Conservation (phyloP, 2,888 invertebrate species). For the Pimpla rufipes region DNA sequence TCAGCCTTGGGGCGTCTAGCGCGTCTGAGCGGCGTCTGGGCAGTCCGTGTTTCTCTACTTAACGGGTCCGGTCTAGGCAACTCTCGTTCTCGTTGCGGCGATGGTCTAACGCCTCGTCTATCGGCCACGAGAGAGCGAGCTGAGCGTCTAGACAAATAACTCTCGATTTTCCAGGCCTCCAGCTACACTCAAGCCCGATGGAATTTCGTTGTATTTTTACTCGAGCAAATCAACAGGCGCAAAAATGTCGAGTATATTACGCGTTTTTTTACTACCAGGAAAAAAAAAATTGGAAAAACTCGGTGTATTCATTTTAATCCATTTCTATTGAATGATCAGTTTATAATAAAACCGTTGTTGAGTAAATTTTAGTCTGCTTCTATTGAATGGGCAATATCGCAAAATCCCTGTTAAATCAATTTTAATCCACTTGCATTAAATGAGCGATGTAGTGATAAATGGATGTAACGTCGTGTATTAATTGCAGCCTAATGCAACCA, state of each 20-base stretch:
- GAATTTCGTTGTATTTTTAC: conserved; percentile 28
- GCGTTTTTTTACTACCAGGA: not conserved
- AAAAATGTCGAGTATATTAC: too few species aligned
- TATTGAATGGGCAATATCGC: too few species aligned
- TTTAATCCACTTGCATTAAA: too few species aligned
- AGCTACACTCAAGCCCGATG: conserved; percentile 15
- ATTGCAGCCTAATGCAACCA: not conserved
- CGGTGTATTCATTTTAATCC: too few species aligned
- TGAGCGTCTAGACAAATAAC: conserved; percentile 25
- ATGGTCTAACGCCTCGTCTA: conserved; percentile 56
- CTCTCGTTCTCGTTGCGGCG: conserved; percentile 43
- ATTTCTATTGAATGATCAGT: too few species aligned
- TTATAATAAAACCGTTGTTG: not conserved
- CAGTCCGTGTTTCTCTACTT: conserved; percentile 64
- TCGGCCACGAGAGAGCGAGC: conserved; percentile 36
- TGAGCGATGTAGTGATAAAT: not conserved
- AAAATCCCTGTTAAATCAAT: too few species aligned
- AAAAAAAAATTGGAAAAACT: too few species aligned
- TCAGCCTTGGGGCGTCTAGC: conserved; percentile 65
- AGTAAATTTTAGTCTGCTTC: too few species aligned
- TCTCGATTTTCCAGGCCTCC: conserved; percentile 28
- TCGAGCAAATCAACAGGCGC: not conserved
- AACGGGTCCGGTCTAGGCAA: conserved; percentile 63
- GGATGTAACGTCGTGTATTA: not conserved
- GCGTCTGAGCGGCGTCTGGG: conserved; percentile 68